Evolutionary conservation across 2,888 invertebrate species (phyloP), one percentile per base, ranked within the genome.

Genomic region (Drosophila engyochracea): DNA sequence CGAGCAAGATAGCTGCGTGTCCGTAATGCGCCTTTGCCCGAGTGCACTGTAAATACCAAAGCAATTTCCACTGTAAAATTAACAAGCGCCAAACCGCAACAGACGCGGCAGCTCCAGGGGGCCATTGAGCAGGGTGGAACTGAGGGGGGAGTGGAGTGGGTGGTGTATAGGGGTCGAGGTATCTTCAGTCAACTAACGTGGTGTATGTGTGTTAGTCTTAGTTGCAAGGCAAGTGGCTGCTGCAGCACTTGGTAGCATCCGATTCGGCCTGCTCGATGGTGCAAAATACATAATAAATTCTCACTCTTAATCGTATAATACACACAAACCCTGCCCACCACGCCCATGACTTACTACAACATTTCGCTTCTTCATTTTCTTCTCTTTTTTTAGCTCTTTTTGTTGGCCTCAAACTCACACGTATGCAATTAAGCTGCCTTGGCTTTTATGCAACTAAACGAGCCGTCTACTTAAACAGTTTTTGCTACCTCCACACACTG

Each of bases 11-110:
- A 31, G 63, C 41, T 58, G 83, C 57, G 76, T 76, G 76, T 70
- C 72, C 66, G 87, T 79, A 89, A 79, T 81, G 87, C 91, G 85
- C 85, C 88, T 84, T 66, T 70, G 82, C 85, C 85, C 77, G 74
- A 87, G 87, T 91, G 87, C 91, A 91, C 81, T 85, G 87, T 91
- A 87, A 87, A 87, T 91, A 87, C 82, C 90, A 80, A 86, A 91
- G 88, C 91, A 87, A 87, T 87, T 87, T 87, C 74, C 81, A 85
- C 77, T 87, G 85, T 74, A 90, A 87, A 87, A 87, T 87, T 91
- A 91, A 91, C 87, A 89, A 87, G 90, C 88, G 76, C 83, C 86
- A 81, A 87, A 74, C 91, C 91, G 83, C 84, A 82, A 61, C 81
- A 68, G 74, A 77, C 62, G 65, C 44, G 39, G 10, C 28, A 28